Evolutionary conservation across 2,888 invertebrate species (phyloP).

Genomic region (Agrochola circellaris): DNA sequence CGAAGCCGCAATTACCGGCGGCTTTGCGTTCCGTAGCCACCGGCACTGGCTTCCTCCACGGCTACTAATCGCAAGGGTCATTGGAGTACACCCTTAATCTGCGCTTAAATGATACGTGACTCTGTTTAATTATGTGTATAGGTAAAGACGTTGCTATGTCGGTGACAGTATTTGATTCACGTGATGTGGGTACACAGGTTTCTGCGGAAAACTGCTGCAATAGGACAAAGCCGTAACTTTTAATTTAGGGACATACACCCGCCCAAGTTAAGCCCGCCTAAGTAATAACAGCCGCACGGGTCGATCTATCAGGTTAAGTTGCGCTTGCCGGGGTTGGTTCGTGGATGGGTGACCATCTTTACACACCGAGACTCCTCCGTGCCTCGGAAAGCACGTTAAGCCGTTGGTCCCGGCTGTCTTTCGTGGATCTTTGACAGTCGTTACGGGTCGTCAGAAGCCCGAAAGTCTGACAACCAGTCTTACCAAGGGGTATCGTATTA

Average conservation of each 20-base stretch:
- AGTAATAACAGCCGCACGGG: too few relatives aligned
- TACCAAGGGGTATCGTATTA: too few relatives aligned
- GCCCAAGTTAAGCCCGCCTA: background rate
- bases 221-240: background rate
- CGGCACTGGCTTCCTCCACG: conserved; percentile 74
- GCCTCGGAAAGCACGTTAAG: too few relatives aligned
- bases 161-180: conserved; percentile 46
- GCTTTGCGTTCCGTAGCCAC: conserved; percentile 82
- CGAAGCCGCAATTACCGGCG: conserved; percentile 87
- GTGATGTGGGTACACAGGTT: background rate
- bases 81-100: conserved; percentile 81
- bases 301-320: too few relatives aligned
- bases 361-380: too few relatives aligned
- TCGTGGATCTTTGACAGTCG: too few relatives aligned
- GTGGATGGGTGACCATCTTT: too few relatives aligned
- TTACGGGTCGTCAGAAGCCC: too few relatives aligned
- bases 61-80: conserved; percentile 83
- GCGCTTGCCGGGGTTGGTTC: too few relatives aligned
- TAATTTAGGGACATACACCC: background rate
- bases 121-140: conserved; percentile 73
- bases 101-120: conserved; percentile 82
- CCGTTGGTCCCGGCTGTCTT: too few relatives aligned
- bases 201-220: background rate
- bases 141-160: conserved; percentile 53
- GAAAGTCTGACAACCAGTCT: too few relatives aligned